phyloP scores from a whole-genome alignment of 2,113 vertebrate species.

The Tursiops truncatus region DNA sequence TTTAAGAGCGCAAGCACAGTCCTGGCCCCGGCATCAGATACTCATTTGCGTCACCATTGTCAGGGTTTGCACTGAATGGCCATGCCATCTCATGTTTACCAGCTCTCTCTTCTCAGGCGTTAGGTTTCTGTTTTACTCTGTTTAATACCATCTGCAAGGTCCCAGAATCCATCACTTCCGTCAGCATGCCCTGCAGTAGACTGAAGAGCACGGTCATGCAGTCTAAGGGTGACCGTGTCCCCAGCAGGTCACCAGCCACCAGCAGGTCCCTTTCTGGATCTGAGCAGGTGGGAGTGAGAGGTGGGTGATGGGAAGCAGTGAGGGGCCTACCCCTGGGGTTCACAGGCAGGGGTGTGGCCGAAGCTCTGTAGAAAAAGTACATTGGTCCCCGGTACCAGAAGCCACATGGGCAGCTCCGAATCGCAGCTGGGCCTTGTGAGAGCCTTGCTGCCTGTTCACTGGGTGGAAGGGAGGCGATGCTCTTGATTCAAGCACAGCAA shows the following conservation, averaged over 20 bases:
- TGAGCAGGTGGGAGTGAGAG: background rate
- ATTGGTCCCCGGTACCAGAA: background rate
- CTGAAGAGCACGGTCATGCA: background rate
- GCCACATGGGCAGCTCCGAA: rapidly evolving
- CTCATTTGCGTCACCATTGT: rapidly evolving
- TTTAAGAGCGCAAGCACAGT: rapidly evolving
- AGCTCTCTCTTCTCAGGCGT: background rate
- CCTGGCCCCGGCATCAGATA: background rate
- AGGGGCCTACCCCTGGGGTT: background rate
- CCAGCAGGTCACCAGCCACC: background rate
- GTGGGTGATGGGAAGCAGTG: background rate
- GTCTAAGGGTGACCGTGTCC: background rate
- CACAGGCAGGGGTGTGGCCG: background rate
- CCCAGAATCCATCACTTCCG: rapidly evolving
- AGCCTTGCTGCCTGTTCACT: background rate
- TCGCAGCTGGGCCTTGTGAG: background rate
- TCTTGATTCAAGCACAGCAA: rapidly evolving
- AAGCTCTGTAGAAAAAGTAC: background rate
- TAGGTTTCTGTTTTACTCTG: background rate
- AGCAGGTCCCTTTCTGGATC: background rate
- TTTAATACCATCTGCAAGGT: rapidly evolving
- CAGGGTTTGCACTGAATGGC: background rate
- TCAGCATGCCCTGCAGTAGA: background rate
- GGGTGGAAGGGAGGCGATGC: background rate
- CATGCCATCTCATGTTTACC: background rate